Evolutionary conservation across 2,113 vertebrate genomes (phyloP), one percentile per base, ranked within the genome.

Genomic region (Pluvialis apricaria): DNA sequence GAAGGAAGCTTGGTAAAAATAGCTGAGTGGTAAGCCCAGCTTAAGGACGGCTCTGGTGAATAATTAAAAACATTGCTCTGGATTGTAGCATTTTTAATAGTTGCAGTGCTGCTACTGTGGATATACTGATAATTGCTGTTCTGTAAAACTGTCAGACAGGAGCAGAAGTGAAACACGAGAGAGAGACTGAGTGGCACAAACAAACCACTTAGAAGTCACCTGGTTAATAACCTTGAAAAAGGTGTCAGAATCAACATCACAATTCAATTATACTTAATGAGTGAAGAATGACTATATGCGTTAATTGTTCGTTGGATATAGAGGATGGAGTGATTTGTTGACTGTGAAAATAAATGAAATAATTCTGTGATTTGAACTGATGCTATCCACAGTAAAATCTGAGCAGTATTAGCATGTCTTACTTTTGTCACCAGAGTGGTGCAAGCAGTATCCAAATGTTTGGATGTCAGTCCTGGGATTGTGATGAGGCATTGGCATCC

Each of bases 71-170:
- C 1, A 5, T 72, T 83, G 16, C 29, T 76, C 72, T 92, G 32
- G 93, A 55, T 66, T 81, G 70, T 47, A 78, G 18, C 52, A 25
- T 90, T 91, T 90, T 93, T 84, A 91, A 79, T 88, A 91, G 75
- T 88, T 69, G 64, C 49, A 73, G 7, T 54, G 80, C 60, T 77
- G 5, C 75, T 94, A 10, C 40, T 90, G 71, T 64, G 75, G 78
- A 49, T 96, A 36, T 86, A 40, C 40, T 95, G 75, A 44, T 86
- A 96, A 88, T 82, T 97, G 68, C 82, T 90, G 45, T 86, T 95
- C 82, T 82, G 45, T 86, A 52, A 94, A 96, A 75, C 25, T 82
- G 70, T 94, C 65, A 94, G 68, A 40, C 31, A 85, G 51, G 36
- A 94, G 32, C 34, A 64, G 47, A 92, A 85, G 44, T 31, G 49